Conservation (phyloP, 2,888 invertebrate species). For the Limnephilus marmoratus region DNA sequence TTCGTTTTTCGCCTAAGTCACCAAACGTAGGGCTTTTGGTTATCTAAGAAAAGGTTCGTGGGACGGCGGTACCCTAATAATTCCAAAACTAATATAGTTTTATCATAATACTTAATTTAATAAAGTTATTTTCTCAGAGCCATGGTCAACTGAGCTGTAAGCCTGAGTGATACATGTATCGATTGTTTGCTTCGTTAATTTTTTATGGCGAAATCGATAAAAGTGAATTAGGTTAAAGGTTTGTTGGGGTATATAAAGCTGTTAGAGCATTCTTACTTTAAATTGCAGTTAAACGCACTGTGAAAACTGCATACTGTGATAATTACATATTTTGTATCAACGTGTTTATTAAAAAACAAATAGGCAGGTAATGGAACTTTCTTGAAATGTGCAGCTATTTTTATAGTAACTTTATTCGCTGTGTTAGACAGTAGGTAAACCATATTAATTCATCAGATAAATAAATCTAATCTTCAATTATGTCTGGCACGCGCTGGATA, state of each 20-base stretch:
- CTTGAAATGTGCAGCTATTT: neutral
- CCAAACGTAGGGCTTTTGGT: too few species aligned
- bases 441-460: too few species aligned
- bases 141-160: neutral
- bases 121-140: neutral
- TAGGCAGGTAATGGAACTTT: neutral
- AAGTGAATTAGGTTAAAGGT: slow-evolving; percentile 4
- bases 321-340: neutral
- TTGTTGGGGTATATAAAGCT: slow-evolving; percentile 8
- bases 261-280: neutral
- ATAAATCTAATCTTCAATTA: too few species aligned
- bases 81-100: neutral
- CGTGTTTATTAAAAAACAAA: neutral
- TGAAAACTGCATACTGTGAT: neutral
- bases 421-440: too few species aligned
- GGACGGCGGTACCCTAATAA: too few species aligned
- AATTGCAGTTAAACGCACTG: neutral
- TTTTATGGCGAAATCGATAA: neutral
- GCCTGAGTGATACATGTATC: neutral
- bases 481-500: too few species aligned
- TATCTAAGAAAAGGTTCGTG: too few species aligned
- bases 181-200: slow-evolving; percentile 19
- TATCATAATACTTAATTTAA: neutral
- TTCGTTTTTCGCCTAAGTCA: too few species aligned
- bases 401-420: neutral